Evolutionary conservation across 2,888 invertebrate species (phyloP), one percentile per base, ranked within the genome.

Genomic region (Xestia rhomboidea): DNA sequence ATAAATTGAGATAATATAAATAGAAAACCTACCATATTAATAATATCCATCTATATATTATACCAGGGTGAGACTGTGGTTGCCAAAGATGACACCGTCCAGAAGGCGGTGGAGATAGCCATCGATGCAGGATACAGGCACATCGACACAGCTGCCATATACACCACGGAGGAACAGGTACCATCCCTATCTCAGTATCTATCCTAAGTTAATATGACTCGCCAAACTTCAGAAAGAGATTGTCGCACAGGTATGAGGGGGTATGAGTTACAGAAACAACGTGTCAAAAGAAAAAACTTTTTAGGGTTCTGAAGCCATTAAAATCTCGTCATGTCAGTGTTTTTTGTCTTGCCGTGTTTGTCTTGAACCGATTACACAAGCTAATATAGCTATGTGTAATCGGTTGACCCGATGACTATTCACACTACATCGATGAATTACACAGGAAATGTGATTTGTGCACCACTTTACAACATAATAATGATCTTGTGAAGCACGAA

Each of bases 121-220:
- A 97, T 98, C 30, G 97, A 97, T 66, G 95, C 95, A 0, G 98
- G 98, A 0, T 98, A 98, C 92, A 94, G 97, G 0, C 97, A 97
- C 85, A 96, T 98, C 62, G 98, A 98, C 89, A 97, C 97, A 73
- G 98, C 98, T 0, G 94, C 94, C 89, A 94, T 97, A 34, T 98
- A 98, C 90, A 94, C 94, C 38, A 97, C 97, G 8, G 97, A 97
- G 87, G 85, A 89, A 4, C 97, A 97, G 94, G 96, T 97, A 79
- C 15, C 24, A 21, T 18, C 7, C 2, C 18, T 7, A 38, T 38
- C 38, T 8, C 24, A 68, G 49, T 49, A 44, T 13, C 44, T 44
- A 44, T 15, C 44, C 44, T 15, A 15, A 44, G 15, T 21, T 46
- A 46, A 46, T 49, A 46, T 46, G 46, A 46, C 46, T 21, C 21